phyloP scores from a whole-genome alignment of 2,113 vertebrate genomes.

The Trematomus loennbergii region DNA sequence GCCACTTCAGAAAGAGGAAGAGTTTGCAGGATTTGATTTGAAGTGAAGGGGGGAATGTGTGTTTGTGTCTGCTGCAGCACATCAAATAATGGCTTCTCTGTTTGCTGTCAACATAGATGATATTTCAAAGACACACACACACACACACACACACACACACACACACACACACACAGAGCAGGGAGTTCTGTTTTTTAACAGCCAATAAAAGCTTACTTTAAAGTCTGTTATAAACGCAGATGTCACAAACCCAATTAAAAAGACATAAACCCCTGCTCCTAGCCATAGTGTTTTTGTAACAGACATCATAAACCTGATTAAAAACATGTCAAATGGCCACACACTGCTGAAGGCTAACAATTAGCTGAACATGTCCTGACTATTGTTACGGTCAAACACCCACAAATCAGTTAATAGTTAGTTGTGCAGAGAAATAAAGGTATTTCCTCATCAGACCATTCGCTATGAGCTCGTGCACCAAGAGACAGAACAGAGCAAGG shows the following conservation, averaged over 20 bases:
- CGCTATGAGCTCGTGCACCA: slow-evolving; percentile 19
- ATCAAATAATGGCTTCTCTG: neutral
- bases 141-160: too few relatives aligned
- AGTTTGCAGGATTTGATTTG: slow-evolving; percentile 10
- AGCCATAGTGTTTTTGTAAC: slow-evolving; percentile 33
- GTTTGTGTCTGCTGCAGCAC: neutral
- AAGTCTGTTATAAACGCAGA: slow-evolving; percentile 21
- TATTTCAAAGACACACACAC: slow-evolving; percentile 15
- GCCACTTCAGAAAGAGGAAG: neutral
- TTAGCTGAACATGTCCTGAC: slow-evolving; percentile 5
- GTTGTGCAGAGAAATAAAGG: too few relatives aligned
- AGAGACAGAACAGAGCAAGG: slow-evolving; percentile 48
- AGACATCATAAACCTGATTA: slow-evolving; percentile 52
- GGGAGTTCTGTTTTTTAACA: slow-evolving; percentile 6
- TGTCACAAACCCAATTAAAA: slow-evolving; percentile 51
- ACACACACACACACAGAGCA: neutral
- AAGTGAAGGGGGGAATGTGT: neutral
- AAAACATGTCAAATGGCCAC: slow-evolving; percentile 31
- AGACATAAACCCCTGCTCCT: slow-evolving; percentile 19
- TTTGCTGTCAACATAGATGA: slow-evolving; percentile 54
- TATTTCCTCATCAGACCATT: neutral
- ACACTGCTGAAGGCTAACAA: slow-evolving; percentile 8
- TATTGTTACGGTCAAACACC: neutral
- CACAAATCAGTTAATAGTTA: too few relatives aligned
- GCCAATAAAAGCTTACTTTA: neutral